These are phyloP conservation scores for Pegoplata infirma DNA, from an alignment of 2,888 invertebrate species.

Conservation along the genomic window DNA sequence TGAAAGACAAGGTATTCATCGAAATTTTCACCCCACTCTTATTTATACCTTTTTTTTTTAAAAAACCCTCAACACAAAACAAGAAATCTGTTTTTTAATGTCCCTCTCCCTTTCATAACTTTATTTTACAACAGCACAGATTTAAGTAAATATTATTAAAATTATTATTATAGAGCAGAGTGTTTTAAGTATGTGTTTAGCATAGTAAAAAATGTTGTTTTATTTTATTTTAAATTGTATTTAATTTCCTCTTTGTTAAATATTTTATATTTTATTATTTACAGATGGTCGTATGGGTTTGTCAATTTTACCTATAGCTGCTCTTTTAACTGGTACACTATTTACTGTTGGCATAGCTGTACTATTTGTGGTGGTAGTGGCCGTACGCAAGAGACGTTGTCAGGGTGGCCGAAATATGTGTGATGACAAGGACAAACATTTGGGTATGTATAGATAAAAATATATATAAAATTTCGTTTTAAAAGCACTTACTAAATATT, in stretches of 20 bases:
- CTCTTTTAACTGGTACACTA: slow-evolving; percentile 83
- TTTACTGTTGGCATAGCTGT: slow-evolving; percentile 83
- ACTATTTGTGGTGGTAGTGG: slow-evolving; percentile 82
- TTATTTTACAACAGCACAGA: slow-evolving; percentile 28
- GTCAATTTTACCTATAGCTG: slow-evolving; percentile 85
- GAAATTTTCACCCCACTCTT: no score
- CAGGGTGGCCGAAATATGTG: slow-evolving; percentile 80
- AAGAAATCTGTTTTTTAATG: slow-evolving; percentile 57
- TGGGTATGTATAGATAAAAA: slow-evolving; percentile 69
- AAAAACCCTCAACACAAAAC: slow-evolving; percentile 9
- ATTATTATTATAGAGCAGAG: slow-evolving; percentile 47
- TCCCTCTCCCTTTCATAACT: slow-evolving; percentile 53
- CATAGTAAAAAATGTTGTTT: slow-evolving; percentile 37
- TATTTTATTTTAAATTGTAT: slow-evolving; percentile 40
- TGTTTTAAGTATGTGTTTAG: slow-evolving; percentile 49
- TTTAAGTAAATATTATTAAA: slow-evolving; percentile 56
- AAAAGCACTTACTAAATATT: not conserved
- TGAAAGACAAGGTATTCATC: no score
- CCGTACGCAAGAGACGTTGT: slow-evolving; percentile 81
- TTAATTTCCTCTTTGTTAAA: slow-evolving; percentile 34
- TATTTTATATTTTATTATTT: slow-evolving; percentile 59
- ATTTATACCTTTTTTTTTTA: no score
- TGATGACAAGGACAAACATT: slow-evolving; percentile 78
- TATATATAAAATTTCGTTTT: not conserved
- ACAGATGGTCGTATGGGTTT: slow-evolving; percentile 85